These are phyloP conservation scores for Conistra vaccinii DNA, from an alignment of 2,888 invertebrate species.

Conservation along the genomic window DNA sequence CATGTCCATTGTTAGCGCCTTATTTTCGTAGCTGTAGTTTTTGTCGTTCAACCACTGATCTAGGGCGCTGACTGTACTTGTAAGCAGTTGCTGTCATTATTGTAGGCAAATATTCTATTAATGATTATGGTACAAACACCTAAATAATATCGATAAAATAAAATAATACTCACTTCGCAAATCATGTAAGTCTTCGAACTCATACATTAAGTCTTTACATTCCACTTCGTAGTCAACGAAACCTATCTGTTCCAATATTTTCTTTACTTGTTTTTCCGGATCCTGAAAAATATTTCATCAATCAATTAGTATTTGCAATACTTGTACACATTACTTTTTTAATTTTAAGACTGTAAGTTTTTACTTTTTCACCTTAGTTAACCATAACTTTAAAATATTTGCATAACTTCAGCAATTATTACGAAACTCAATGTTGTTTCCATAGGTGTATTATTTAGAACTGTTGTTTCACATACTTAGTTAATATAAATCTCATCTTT, in stretches of 20 bases:
- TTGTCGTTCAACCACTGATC: too few species aligned
- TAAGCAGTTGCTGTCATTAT: background rate
- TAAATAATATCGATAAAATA: background rate
- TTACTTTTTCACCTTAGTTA: too few species aligned
- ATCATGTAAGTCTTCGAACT: slow-evolving; percentile 90
- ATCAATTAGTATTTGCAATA: too few species aligned
- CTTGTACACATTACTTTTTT: too few species aligned
- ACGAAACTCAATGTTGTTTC: background rate
- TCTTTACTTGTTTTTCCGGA: slow-evolving; percentile 90
- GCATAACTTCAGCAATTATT: background rate
- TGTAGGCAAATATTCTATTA: background rate
- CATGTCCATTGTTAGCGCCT: too few species aligned
- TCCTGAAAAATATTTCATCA: slow-evolving; percentile 74
- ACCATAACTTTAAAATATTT: too few species aligned
- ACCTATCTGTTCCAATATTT: slow-evolving; percentile 90
- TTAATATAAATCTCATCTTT: background rate
- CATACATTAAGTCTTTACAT: slow-evolving; percentile 90
- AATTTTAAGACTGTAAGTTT: too few species aligned
- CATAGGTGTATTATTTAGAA: too few species aligned
- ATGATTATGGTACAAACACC: background rate
- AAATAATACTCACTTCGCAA: slow-evolving; percentile 89
- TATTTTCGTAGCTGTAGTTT: too few species aligned
- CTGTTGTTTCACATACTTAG: background rate
- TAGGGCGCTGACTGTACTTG: too few species aligned
- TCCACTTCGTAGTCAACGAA: slow-evolving; percentile 91